Conservation (phyloP, 2,113 vertebrate species). For the Brachionichthys hirsutus region DNA sequence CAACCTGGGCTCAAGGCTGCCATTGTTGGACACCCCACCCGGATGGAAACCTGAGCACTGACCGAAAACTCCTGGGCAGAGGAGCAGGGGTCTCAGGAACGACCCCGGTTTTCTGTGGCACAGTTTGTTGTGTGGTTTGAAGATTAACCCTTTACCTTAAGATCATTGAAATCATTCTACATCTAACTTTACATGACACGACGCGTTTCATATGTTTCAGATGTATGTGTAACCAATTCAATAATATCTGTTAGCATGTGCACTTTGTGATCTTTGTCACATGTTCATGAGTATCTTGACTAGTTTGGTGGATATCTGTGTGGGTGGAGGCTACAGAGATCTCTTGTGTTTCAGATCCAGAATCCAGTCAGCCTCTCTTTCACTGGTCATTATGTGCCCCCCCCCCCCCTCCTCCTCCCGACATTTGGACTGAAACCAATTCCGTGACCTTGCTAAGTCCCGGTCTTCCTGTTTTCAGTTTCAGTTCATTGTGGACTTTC, state of each 20-base stretch:
- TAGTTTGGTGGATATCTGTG: no score
- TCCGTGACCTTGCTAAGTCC: no score
- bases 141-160: not conserved
- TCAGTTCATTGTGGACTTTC: conserved; percentile 16
- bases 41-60: not conserved
- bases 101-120: not conserved
- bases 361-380: not conserved
- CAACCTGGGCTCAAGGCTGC: conserved; percentile 29
- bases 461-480: conserved; percentile 2
- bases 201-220: no score
- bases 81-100: not conserved
- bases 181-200: no score
- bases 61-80: not conserved
- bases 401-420: not conserved
- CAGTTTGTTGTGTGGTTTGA: not conserved
- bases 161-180: no score
- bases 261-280: not conserved
- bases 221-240: not conserved
- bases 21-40: conserved; percentile 40
- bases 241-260: not conserved
- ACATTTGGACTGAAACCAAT: not conserved
- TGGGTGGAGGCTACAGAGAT: no score
- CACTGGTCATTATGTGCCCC: not conserved
- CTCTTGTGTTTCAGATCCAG: no score
- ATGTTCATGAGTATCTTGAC: not conserved